Percentiles rank a stretch among this genome's conserved stretches.
These are phyloP conservation scores for Tenthredo amoena DNA, from an alignment of 2,888 invertebrate species.

Conservation along the genomic window DNA sequence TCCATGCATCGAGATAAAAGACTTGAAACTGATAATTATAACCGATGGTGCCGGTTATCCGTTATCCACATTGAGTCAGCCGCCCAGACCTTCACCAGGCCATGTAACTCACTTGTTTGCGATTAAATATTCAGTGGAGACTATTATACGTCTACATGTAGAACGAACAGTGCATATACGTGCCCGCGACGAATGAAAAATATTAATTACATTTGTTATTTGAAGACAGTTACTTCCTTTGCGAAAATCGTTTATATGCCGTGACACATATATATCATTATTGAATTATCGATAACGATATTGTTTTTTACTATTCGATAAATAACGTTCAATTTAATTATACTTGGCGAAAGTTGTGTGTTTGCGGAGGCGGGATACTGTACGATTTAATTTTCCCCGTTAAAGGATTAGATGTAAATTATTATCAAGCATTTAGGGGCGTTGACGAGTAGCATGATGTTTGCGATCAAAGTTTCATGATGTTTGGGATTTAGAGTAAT, in stretches of 20 bases:
- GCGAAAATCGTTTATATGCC: not conserved
- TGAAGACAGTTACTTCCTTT: not conserved
- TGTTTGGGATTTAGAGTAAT: constrained; percentile 74
- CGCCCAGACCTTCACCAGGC: not conserved
- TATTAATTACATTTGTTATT: constrained; percentile 18
- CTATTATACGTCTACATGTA: not conserved
- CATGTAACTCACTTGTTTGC: constrained; percentile 43
- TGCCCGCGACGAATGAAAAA: constrained; percentile 24
- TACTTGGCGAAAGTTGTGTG: not conserved
- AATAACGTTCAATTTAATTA: not conserved
- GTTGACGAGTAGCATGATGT: constrained; percentile 57
- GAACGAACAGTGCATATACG: constrained; percentile 5
- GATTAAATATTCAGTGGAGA: constrained; percentile 36
- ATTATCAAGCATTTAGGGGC: constrained; percentile 65
- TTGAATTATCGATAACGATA: not conserved
- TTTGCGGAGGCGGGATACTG: not conserved
- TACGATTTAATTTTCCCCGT: constrained; percentile 10
- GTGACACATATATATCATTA: not conserved
- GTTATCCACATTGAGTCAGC: not conserved
- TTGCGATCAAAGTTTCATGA: constrained; percentile 71
- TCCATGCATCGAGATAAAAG: constrained; percentile 39
- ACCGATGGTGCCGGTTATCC: constrained; percentile 31
- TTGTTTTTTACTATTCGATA: not conserved
- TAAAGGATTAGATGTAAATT: constrained; percentile 65
- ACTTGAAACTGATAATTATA: constrained; percentile 24